Evolutionary conservation across 1,140 invertebrate species (phyloP), one percentile per base, ranked within the genome.

Genomic region (Anthonomus grandis): DNA sequence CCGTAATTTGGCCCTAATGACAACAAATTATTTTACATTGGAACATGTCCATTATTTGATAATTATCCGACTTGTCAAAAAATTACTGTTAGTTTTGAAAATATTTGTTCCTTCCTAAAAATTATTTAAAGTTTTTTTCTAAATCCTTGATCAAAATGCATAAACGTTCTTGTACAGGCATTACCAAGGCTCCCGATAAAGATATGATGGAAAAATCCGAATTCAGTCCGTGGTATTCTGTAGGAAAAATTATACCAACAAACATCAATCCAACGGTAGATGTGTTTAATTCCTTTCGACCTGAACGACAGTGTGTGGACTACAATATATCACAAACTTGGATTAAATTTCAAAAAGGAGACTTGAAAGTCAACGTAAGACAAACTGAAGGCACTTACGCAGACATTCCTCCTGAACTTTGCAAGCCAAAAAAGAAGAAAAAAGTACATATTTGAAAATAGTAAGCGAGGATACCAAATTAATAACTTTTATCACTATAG

Each of bases 251-350:
- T 15, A 9, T 63, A 23, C 54, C 59, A 3, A 65, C 58, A 8
- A 50, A 17, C 10, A 18, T 36, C 17, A 36, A 46, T n/a, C 25
- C 42, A 25, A 64, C 42, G 42, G 12, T 36, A 27, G 59, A 64
- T 34, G 24, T 54, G 31, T 63, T 68, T 19, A 44, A 47, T 0
- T 22, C 22, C 3, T 64, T 53, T n/a, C 17, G 59, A 22, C 66
- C 66, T 2, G 55, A 56, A 17, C 45, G 18, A 23, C 31, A 55
- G 19, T 56, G 46, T 48, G 38, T 68, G 15, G 62, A 69, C 51
- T 70, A 70, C 39, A 57, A 63, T 10, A 61, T 71, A 13, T 66
- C 65, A 0, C 64, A 71, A 61, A 68, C 69, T 3, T 64, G 64
- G 41, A 27, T 56, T 1, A 62, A 67, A 53, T 44, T 64, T 39